Conservation (phyloP, 2,888 invertebrate genomes). For the Tuberolachnus salignus region DNA sequence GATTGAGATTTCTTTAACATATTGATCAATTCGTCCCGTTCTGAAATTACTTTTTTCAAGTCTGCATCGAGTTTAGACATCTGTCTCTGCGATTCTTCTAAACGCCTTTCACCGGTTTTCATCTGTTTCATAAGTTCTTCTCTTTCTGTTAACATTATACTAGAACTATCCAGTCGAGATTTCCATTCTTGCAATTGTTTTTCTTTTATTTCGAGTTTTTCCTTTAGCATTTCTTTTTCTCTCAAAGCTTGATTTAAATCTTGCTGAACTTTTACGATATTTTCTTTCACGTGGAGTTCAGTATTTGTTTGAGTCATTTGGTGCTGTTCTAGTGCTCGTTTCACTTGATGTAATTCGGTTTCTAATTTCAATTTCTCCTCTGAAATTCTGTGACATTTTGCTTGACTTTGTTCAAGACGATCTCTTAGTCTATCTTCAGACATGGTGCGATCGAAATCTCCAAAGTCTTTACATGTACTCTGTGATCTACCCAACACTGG, state of each 20-base stretch:
- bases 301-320: conserved; percentile 70
- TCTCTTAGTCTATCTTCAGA: conserved; percentile 44
- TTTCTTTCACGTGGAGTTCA: conserved; percentile 75
- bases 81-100: conserved; percentile 81
- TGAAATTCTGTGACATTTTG: conserved; percentile 64
- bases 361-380: conserved; percentile 73
- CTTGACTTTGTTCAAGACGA: conserved; percentile 70
- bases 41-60: conserved; percentile 82
- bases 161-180: conserved; percentile 42
- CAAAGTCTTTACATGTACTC: conserved; percentile 49
- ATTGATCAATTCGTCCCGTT: conserved; percentile 83
- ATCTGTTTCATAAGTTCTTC: conserved; percentile 57
- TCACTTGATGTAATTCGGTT: conserved; percentile 73
- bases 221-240: conserved; percentile 78
- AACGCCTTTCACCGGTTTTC: conserved; percentile 59
- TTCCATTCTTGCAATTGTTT: conserved; percentile 53
- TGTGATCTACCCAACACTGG: conserved; percentile 48
- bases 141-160: conserved; percentile 43
- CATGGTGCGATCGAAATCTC: conserved; percentile 40
- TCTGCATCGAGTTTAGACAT: conserved; percentile 84
- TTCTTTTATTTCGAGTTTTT: conserved; percentile 64
- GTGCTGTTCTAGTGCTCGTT: conserved; percentile 69
- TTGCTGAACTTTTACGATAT: conserved; percentile 74
- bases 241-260: conserved; percentile 74
- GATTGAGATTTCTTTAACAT: conserved; percentile 92